These are phyloP conservation scores for Epizoanthus ramosus DNA, from an alignment of 92 coral and sea anemone genomes.

Conservation along the genomic window DNA sequence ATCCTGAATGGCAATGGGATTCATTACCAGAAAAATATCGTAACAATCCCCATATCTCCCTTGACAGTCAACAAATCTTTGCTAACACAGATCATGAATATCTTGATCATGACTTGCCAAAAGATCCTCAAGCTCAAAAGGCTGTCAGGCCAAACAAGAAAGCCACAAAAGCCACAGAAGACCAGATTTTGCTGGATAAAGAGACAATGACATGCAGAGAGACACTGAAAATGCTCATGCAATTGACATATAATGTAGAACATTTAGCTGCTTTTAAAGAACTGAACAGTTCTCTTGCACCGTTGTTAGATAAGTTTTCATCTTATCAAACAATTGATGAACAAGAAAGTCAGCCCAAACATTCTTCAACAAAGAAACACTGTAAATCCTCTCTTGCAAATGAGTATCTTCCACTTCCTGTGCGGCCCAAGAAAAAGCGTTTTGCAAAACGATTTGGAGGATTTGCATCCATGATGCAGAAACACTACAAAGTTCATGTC, in stretches of 20 bases:
- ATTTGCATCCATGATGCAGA: slow-evolving; percentile 52
- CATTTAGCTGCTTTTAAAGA: slow-evolving; percentile 30
- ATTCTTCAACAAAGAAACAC: not conserved
- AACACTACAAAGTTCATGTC: slow-evolving; percentile 43
- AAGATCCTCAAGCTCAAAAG: slow-evolving; percentile 27
- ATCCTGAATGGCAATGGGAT: slow-evolving; percentile 62
- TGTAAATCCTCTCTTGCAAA: not conserved
- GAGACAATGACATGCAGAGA: slow-evolving; percentile 44
- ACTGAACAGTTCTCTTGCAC: slow-evolving; percentile 39
- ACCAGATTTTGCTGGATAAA: slow-evolving; percentile 20
- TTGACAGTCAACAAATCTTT: slow-evolving; percentile 37
- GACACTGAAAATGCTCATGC: slow-evolving; percentile 45
- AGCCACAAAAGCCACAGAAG: slow-evolving; percentile 15
- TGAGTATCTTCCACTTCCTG: slow-evolving; percentile 49
- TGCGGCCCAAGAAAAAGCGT: slow-evolving; percentile 50
- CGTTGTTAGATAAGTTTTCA: slow-evolving; percentile 28
- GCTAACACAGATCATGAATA: slow-evolving; percentile 1
- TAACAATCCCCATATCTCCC: slow-evolving; percentile 49
- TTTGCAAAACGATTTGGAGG: slow-evolving; percentile 40
- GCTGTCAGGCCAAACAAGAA: slow-evolving; percentile 29
- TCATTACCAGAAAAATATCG: slow-evolving; percentile 46
- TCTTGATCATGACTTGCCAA: not conserved
- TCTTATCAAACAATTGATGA: slow-evolving; percentile 49
- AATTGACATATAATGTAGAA: slow-evolving; percentile 46
- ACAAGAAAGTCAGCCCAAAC: slow-evolving; percentile 29